These are phyloP conservation scores for Glareola pratincola DNA, from an alignment of 2,113 vertebrate genomes.

Conservation along the genomic window DNA sequence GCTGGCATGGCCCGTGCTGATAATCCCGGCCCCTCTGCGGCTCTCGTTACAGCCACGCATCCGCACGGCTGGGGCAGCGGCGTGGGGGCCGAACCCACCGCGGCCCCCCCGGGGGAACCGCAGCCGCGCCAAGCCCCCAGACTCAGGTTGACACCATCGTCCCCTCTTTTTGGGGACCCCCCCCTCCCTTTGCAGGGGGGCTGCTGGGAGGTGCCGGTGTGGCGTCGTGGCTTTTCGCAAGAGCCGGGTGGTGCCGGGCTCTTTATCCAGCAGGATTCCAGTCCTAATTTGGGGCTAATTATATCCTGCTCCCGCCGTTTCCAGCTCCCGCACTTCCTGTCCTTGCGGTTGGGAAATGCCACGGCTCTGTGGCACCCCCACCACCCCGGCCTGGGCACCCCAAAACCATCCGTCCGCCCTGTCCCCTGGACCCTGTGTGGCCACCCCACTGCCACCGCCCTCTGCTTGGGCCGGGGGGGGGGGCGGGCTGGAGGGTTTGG, in stretches of 20 bases:
- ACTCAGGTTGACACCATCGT: rapidly evolving
- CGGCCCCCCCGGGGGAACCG: neutral
- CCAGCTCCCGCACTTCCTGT: neutral
- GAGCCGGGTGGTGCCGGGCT: neutral
- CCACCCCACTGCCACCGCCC: too few relatives aligned
- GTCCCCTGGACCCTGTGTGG: rapidly evolving
- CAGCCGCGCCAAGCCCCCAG: neutral
- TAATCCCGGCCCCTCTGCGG: neutral
- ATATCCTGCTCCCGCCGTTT: neutral
- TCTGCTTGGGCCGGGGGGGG: too few relatives aligned
- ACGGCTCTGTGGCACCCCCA: rapidly evolving
- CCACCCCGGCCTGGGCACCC: neutral
- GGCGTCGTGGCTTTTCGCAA: neutral
- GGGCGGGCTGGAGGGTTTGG: neutral
- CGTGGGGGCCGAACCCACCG: neutral
- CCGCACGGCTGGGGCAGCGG: neutral
- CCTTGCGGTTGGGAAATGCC: rapidly evolving
- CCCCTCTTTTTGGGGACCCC: too few relatives aligned
- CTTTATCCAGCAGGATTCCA: neutral
- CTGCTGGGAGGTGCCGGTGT: rapidly evolving
- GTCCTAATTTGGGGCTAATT: neutral
- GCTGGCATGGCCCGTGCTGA: neutral
- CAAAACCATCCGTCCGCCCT: neutral
- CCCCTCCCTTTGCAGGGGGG: neutral
- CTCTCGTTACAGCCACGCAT: neutral